Conservation (phyloP, 2,797 vertebrate species). For the Sebastes reedi region DNA sequence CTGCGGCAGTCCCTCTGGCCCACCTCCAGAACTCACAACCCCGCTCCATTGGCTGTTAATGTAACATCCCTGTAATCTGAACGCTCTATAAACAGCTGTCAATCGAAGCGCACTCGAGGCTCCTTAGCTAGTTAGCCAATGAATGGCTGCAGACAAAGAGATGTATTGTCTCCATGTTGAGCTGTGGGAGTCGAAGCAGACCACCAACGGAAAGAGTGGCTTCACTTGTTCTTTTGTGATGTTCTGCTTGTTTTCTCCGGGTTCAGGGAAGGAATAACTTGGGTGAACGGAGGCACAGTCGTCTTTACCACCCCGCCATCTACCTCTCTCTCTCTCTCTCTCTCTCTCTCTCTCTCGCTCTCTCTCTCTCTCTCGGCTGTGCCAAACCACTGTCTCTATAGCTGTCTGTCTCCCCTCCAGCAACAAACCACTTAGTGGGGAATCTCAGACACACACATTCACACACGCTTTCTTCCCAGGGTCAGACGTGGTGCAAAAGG, state of each 20-base stretch:
- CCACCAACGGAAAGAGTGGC: constrained; percentile 64
- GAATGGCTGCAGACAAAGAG: constrained; percentile 53
- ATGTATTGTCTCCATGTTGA: constrained; percentile 51
- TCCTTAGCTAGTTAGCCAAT: constrained; percentile 37
- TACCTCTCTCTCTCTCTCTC: constrained; percentile 40
- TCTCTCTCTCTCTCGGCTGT: constrained; percentile 31
- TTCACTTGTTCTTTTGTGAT: constrained; percentile 61
- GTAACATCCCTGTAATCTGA: constrained; percentile 56
- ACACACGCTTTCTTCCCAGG: constrained; percentile 40
- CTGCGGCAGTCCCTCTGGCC: constrained; percentile 14
- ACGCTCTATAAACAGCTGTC: constrained; percentile 62
- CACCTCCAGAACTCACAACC: constrained; percentile 59
- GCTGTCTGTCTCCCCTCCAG: constrained; percentile 82
- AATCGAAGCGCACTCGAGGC: constrained; percentile 43
- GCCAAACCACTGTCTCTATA: constrained; percentile 91
- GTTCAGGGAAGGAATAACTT: constrained; percentile 50
- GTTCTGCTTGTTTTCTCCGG: constrained; percentile 41
- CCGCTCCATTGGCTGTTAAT: constrained; percentile 60
- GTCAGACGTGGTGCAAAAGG: constrained; percentile 65
- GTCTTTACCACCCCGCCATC: constrained; percentile 54
- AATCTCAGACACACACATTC: constrained; percentile 57
- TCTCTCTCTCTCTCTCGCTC: constrained; percentile 2
- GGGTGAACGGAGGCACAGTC: constrained; percentile 62
- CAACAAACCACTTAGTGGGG: constrained; percentile 74
- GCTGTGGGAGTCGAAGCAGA: constrained; percentile 48